Base-by-base conservation (phyloP, 2,113 vertebrate species). In the Melanocharis versteri region DNA sequence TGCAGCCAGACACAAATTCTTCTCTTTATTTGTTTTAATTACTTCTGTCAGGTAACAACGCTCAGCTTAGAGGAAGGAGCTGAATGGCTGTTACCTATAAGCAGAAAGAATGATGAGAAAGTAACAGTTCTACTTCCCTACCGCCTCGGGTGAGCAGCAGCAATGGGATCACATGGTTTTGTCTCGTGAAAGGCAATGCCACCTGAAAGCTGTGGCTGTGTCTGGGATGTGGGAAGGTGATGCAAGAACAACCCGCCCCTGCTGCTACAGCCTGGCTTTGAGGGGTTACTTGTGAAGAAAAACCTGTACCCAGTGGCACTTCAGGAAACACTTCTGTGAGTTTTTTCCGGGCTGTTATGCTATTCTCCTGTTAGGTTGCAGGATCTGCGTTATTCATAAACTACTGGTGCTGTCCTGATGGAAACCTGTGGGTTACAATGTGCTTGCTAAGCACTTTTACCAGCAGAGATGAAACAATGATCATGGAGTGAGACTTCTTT, bases 371-470 rank as follows among this genome's bases (percentile, higher is more conserved):
- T 44, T 50, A 12, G 53, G 58, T 10, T 8, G 3, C 72, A 78
- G 68, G 42, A 82, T 91, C 90, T 12, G 27, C 87, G 83, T 82
- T 89, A 84, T 91, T 94, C 82, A 30, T 69, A 86, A 91, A 72
- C 37, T 80, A 16, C 76, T 94, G 87, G 80, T 95, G 96, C 90
- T 95, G 69, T 86, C 91, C 31, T 87, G 53, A 78, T 0, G 2
- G 72, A 92, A 95, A 95, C 53, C 68, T 53, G 70, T 83, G 79
- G 78, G 54, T 83, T 87, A 65, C 93, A 88, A 97, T 68, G 81
- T 93, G 85, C 75, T 96, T 93, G 72, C 87, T 96, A 94, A 97
- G 90, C 88, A 81, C 69, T 96, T 95, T 19, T 76, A 58, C 57
- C 42, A 31, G 21, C 54, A 57, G 88, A 82, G 50, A 70, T 89